phyloP scores from a whole-genome alignment of 2,113 vertebrate genomes.

The Campylomormyrus numenius region DNA sequence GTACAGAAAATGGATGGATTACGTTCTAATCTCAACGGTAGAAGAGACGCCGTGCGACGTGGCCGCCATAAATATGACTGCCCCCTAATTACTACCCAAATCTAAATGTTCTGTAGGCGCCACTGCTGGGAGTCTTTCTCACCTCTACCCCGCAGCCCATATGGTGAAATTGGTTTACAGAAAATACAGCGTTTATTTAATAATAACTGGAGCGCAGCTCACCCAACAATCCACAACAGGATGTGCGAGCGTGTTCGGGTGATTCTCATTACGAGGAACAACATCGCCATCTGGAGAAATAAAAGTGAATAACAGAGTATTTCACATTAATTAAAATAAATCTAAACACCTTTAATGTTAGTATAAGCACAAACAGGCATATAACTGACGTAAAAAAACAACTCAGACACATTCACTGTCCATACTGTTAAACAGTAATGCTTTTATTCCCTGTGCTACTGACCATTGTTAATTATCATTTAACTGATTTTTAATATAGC shows the following conservation, averaged over 20 bases:
- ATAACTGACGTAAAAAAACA: background rate
- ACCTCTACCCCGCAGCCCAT: background rate
- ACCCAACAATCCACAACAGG: background rate
- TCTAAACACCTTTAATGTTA: background rate
- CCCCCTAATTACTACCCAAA: background rate
- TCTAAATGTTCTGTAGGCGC: background rate
- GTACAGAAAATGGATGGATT: background rate
- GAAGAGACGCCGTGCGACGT: background rate
- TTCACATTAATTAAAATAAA: background rate
- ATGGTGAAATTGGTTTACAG: background rate
- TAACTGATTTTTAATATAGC: background rate
- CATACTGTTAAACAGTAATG: background rate
- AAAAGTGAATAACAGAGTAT: background rate
- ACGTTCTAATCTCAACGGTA: background rate
- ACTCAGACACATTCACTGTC: background rate
- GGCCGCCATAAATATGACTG: background rate
- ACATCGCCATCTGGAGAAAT: constrained; percentile 12
- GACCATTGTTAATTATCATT: background rate
- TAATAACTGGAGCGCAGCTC: background rate
- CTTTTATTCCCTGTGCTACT: background rate
- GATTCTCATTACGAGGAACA: background rate
- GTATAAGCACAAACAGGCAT: no score
- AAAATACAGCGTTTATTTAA: background rate
- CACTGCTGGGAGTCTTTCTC: background rate
- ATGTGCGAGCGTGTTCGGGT: background rate